These are phyloP conservation scores for Nebria salina DNA, from an alignment of 2,888 invertebrate genomes.

Conservation along the genomic window DNA sequence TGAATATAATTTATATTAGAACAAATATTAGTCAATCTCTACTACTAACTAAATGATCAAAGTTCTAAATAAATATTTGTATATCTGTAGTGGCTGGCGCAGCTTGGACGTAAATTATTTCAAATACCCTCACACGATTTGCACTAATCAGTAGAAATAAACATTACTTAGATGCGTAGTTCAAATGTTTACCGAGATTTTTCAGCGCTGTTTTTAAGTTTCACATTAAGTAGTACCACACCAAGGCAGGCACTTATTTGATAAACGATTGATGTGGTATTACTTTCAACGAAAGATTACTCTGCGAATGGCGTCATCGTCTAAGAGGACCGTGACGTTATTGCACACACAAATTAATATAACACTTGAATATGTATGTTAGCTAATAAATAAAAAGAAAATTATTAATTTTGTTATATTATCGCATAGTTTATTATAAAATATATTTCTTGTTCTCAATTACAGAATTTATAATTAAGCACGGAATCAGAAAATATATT, in stretches of 20 bases:
- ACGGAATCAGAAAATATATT: constrained; percentile 10
- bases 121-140: background rate
- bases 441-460: constrained; percentile 39
- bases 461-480: too few species aligned
- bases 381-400: too few species aligned
- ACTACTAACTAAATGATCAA: background rate
- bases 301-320: too few species aligned
- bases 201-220: constrained; percentile 5
- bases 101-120: constrained; percentile 11
- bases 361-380: too few species aligned
- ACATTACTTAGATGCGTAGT: background rate
- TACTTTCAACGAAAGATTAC: too few species aligned
- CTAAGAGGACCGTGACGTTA: too few species aligned
- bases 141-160: background rate
- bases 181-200: background rate
- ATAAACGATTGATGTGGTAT: too few species aligned
- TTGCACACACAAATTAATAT: too few species aligned
- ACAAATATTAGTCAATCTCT: background rate
- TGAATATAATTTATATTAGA: constrained; percentile 3
- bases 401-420: too few species aligned
- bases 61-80: background rate
- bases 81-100: background rate
- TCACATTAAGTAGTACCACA: background rate
- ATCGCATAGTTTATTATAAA: constrained; percentile 19
- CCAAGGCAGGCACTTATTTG: background rate